Percentiles rank a stretch among this genome's conserved stretches.
Conservation (phyloP, 1,140 invertebrate species). For the Trichomalopsis sarcophagae region DNA sequence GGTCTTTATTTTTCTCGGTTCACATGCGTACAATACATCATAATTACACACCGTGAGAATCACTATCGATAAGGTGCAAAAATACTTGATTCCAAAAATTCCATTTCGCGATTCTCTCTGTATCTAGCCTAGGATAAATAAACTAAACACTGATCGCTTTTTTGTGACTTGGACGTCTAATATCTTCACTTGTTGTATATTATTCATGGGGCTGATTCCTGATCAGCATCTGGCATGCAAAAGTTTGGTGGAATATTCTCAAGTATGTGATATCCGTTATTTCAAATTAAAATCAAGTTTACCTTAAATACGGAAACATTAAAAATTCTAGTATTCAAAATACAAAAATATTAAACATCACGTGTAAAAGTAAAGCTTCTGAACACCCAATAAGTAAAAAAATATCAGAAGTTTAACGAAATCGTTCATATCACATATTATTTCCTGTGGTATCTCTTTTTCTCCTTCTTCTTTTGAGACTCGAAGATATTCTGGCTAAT, state of each 20-base stretch:
- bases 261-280: too few relatives aligned
- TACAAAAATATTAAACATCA: background rate
- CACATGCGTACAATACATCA: background rate
- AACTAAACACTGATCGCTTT: background rate
- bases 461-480: conserved; percentile 52
- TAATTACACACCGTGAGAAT: background rate
- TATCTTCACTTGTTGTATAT: too few relatives aligned
- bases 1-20: conserved; percentile 19
- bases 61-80: background rate
- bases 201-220: too few relatives aligned
- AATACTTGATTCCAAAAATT: background rate
- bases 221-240: too few relatives aligned
- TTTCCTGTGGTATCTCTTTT: conserved; percentile 60
- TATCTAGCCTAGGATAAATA: background rate
- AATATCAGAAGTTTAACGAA: background rate
- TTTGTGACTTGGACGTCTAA: background rate
- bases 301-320: background rate
- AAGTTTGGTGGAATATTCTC: too few relatives aligned
- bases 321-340: background rate
- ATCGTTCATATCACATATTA: conserved; percentile 17
- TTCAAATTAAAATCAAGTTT: background rate
- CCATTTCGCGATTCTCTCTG: background rate
- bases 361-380: conserved; percentile 6
- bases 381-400: background rate
- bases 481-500: conserved; percentile 49